phyloP scores from a whole-genome alignment of 2,888 invertebrate species.

The Entomobrya multifasciata region DNA sequence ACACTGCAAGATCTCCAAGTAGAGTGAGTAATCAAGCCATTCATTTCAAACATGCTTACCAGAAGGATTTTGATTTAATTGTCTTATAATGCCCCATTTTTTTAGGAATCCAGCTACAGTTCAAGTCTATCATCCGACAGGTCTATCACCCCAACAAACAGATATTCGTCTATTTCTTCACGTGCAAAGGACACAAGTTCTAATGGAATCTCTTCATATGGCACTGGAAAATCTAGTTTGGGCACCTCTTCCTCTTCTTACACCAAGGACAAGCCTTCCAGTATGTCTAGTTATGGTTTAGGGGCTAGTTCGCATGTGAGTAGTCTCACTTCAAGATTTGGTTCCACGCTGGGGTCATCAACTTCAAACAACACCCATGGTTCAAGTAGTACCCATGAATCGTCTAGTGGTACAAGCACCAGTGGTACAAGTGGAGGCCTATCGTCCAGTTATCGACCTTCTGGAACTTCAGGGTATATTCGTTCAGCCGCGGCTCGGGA shows the following conservation, averaged over 20 bases:
- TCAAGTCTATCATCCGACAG: constrained; percentile 29
- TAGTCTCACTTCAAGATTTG: constrained; percentile 62
- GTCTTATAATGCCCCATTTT: too few relatives aligned
- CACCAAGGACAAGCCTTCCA: constrained; percentile 59
- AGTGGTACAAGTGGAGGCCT: too few relatives aligned
- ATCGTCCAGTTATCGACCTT: constrained; percentile 45
- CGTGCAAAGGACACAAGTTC: constrained; percentile 44
- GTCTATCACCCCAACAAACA: constrained; percentile 59
- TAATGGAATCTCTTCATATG: constrained; percentile 45
- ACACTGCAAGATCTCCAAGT: constrained; percentile 58
- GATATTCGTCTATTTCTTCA: constrained; percentile 67
- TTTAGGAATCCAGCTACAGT: constrained; percentile 73
- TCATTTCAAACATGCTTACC: too few relatives aligned
- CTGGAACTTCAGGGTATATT: constrained; percentile 61
- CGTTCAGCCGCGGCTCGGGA: too few relatives aligned
- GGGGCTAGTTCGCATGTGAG: constrained; percentile 38
- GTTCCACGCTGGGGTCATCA: constrained; percentile 33
- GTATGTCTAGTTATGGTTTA: constrained; percentile 44
- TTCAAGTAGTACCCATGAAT: background rate
- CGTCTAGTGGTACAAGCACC: background rate
- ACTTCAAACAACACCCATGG: background rate
- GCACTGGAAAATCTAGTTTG: constrained; percentile 39
- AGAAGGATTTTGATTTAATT: too few relatives aligned
- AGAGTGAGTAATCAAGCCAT: constrained; percentile 60
- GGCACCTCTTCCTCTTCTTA: constrained; percentile 9